Evolutionary conservation across 1,140 invertebrate species (phyloP), one percentile per base, ranked within the genome.

Genomic region (Drosophila ironensis): DNA sequence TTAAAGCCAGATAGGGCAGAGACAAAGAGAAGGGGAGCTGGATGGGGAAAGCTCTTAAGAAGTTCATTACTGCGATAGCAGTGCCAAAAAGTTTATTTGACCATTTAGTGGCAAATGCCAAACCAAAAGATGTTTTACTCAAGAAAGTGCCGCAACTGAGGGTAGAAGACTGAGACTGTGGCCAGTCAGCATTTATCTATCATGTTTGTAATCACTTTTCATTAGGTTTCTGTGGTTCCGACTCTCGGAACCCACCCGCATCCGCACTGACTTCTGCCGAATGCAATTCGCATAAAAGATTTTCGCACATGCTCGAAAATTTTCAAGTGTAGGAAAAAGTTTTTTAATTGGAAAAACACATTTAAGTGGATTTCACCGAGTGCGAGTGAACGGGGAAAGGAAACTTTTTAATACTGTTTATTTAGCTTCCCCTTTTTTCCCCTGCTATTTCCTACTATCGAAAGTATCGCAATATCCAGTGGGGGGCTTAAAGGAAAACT

Each of bases 171-270:
- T 46, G 53, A 33, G 50, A 35, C 38, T 72, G 73, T 78, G 63
- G 59, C 56, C 46, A 68, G 44, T 54, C 27, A 71, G 60, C 80
- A 75, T 86, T 86, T 86, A 80, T 86, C 80, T 86, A 81, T 87
- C 81, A 81, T 86, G 80, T 86, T 80, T 87, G 75, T 86, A 86
- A 86, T 87, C 80, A 86, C 80, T 86, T 86, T 86, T 86, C 80
- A 87, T 86, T 86, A 81, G 80, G 75, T 87, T 86, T 87, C 59
- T 72, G 60, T 60, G 73, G 77, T 53, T 51, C 35, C 30, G 37
- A 53, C 47, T 44, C 30, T 33, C 30, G n/a, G n/a, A n/a, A n/a
- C n/a, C n/a, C 8, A 12, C 47, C 27, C 27, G 14, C 20, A 19
- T 14, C 28, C 27, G 8, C 46, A 38, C 12, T 73, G 66, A 40